A percentile compares a stretch with the other conserved stretches of the same genome.
These are phyloP conservation scores for Ophion obscuratus DNA, from an alignment of 2,888 invertebrate genomes.

Conservation along the genomic window DNA sequence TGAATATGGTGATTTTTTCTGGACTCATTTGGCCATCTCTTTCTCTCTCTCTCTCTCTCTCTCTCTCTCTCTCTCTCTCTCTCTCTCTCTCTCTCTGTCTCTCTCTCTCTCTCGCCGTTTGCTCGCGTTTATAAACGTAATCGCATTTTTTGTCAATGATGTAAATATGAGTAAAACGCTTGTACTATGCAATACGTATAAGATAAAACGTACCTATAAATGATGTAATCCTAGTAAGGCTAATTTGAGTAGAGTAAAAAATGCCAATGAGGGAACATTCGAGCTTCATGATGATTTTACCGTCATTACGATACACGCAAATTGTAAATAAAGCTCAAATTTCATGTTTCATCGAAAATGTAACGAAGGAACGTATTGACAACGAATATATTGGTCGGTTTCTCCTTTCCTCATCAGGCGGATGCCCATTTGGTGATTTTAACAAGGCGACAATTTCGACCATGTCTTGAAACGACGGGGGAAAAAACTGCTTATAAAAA, in stretches of 20 bases:
- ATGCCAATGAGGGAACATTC: not conserved
- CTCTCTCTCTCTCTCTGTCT: not conserved
- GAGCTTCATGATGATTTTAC: not conserved
- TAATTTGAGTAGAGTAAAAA: slow-evolving; percentile 10
- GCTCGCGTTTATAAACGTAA: not conserved
- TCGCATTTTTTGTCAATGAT: not conserved
- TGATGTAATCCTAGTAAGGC: not conserved
- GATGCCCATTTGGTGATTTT: not conserved
- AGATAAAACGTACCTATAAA: slow-evolving; percentile 7
- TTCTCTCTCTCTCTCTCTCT: not conserved
- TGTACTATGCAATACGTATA: slow-evolving; percentile 16
- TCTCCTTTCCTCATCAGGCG: not conserved
- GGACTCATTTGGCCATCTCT: not conserved
- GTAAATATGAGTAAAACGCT: slow-evolving; percentile 13
- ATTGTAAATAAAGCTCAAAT: slow-evolving; percentile 28
- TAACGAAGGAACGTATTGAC: not conserved
- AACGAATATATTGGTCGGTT: not conserved
- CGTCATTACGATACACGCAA: not conserved
- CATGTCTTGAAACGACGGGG: not conserved
- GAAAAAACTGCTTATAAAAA: not conserved
- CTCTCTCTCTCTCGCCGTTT: not conserved
- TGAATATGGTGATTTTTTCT: not conserved
- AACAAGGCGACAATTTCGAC: not conserved
- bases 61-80: not conserved
- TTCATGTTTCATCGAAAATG: not conserved